Evolutionary conservation across 2,888 invertebrate species (phyloP), one percentile per base, ranked within the genome.

Genomic region (Hypomecis atomaria): DNA sequence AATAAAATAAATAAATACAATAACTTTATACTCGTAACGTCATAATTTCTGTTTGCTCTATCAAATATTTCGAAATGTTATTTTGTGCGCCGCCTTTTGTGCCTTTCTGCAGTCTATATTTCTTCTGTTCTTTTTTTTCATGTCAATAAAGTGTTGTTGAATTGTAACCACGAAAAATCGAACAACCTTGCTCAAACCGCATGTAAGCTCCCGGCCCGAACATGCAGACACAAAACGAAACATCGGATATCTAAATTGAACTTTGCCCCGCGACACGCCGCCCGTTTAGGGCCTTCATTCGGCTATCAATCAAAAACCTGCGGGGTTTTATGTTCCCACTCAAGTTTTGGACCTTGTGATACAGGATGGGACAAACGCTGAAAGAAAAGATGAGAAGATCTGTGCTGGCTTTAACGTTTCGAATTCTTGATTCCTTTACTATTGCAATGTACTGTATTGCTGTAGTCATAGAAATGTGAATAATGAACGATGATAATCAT

Each of bases 201-300:
- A 2, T 1, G 13, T 44, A 10, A 38, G 53, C 54, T 65, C 57
- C 43, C 23, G 48, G 0, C 13, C 48, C 33, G 33, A 60, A 56
- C 52, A 81, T 79, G 82, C 83, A 85, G 81, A 81, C 79, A 87
- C 62, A 88, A 89, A 88, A 87, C 83, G 83, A 86, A 83, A 84
- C 83, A 83, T 79, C 81, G 76, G 78, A 83, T 80, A 74, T 77
- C 79, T 71, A 87, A 90, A 90, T 90, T 89, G 88, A 89, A 89
- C 87, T 85, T 79, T 81, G 84, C 79, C 79, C 82, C 79, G 83
- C 81, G 87, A 84, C 86, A 82, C 80, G 72, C 76, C 72, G 79
- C 79, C 78, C 67, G 66, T 65, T 78, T 75, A 81, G 79, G 78
- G 81, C 81, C 78, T 83, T 80, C 79, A 78, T 84, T 82, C 78